These are phyloP conservation scores for Chrysopa pallens DNA, from an alignment of 1,140 invertebrate species.

Conservation along the genomic window DNA sequence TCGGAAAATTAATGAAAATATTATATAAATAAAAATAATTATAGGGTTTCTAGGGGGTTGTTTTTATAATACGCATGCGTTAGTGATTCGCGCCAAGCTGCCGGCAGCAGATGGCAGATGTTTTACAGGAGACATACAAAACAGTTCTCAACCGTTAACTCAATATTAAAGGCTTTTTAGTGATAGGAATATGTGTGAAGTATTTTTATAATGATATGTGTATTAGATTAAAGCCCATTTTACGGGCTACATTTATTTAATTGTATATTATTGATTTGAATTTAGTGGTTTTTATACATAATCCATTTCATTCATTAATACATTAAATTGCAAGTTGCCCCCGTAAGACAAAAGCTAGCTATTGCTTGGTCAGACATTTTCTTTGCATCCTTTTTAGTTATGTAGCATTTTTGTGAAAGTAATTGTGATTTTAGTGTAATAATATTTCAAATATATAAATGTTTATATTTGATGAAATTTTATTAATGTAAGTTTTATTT, in stretches of 20 bases:
- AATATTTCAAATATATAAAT: too few species aligned
- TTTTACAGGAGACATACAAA: conserved; percentile 10
- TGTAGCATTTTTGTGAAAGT: conserved; percentile 3
- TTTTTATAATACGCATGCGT: conserved; percentile 14
- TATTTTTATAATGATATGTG: too few species aligned
- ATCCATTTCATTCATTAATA: not conserved
- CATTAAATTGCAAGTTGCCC: not conserved
- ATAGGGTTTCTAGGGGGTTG: conserved; percentile 5
- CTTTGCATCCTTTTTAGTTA: conserved; percentile 1
- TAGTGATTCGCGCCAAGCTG: conserved; percentile 20
- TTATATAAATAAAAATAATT: not conserved
- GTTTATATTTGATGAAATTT: too few species aligned
- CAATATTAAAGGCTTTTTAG: not conserved
- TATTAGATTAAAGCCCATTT: not conserved
- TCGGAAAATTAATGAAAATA: not conserved
- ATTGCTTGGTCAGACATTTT: conserved; percentile 1
- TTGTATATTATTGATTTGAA: too few species aligned
- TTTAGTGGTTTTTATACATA: too few species aligned
- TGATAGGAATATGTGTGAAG: too few species aligned
- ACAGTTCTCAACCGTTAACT: not conserved
- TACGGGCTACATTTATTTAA: not conserved
- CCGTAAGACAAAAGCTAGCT: not conserved
- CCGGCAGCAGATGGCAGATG: conserved; percentile 23
- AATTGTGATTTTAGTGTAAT: too few species aligned
- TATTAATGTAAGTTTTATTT: too few species aligned